Evolutionary conservation across 1,140 invertebrate genomes (phyloP), one percentile per base, ranked within the genome.

Genomic region (Stratiolaelaps scimitus): DNA sequence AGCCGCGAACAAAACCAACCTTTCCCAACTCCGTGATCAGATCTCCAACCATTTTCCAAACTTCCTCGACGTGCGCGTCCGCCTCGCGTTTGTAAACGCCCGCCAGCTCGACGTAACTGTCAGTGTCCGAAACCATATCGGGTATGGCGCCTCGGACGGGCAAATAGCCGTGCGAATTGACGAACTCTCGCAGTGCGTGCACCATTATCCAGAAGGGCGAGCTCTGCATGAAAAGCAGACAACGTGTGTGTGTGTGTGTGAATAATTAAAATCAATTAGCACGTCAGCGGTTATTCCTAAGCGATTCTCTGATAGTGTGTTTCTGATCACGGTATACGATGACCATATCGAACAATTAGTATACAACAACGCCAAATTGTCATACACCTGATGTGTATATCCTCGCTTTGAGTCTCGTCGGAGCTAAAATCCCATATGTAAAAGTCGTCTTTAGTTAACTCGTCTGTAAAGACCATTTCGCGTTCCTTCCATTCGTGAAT

Each of bases 51-150:
- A 64, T 45, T 15, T 68, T 64, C 13, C 44, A 66, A 20, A 74
- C 68, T 64, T 74, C 75, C 65, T 72, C 70, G 30, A 66, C 66
- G 43, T 75, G 72, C 28, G 66, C 70, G 48, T 65, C 69, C 7
- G 70, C 69, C 68, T 72, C 71, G 17, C 68, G 70, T 20, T 68
- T 60, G 43, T 69, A 69, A n/a, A 60, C 23, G 15, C 23, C 23
- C 1, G 53, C 53, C 65, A 98, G 78, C 67, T 84, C 80, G 64
- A 98, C 83, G 76, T 95, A 98, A 72, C 88, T 84, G 65, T 85
- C 83, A 13, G 94, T 94, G 72, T 97, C 92, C 19, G 92, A 85
- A 13, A 90, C 92, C 95, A 98, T 98, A 76, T 98, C 95, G 17
- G 95, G 95, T 56, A 98, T 78, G n/a, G 85, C 82, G 23, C 95